Conservation (phyloP, 2,888 invertebrate genomes). For the Prostheceraeus crozeri region DNA sequence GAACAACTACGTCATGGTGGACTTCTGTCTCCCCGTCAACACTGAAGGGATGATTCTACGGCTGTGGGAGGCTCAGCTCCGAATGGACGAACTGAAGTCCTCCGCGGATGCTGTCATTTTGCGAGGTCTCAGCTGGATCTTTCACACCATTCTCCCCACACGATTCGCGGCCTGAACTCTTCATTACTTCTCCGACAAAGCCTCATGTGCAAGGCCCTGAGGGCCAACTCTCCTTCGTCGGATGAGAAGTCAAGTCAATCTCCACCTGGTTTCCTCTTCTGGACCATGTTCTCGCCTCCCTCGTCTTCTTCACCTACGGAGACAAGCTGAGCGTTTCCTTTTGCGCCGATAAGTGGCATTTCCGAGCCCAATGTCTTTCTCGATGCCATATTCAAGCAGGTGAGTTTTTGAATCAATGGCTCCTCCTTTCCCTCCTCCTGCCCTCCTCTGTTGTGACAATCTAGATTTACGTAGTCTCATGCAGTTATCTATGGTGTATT, state of each 20-base stretch:
- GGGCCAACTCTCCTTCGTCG: slow-evolving; percentile 13
- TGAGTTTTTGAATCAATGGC: too few relatives aligned
- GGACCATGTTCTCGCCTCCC: slow-evolving; percentile 58
- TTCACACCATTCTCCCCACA: slow-evolving; percentile 55
- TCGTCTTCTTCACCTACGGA: slow-evolving; percentile 60
- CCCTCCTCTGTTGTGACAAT: too few relatives aligned
- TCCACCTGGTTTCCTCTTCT: slow-evolving; percentile 59
- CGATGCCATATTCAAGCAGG: slow-evolving; percentile 11
- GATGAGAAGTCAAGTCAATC: slow-evolving; percentile 37
- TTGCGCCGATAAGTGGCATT: slow-evolving; percentile 46
- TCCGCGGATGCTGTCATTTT: slow-evolving; percentile 60
- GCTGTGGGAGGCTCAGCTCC: slow-evolving; percentile 61
- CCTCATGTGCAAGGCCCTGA: slow-evolving; percentile 36
- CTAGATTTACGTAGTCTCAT: too few relatives aligned
- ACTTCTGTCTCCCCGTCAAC: slow-evolving; percentile 58
- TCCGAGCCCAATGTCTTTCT: neutral
- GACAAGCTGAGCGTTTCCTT: slow-evolving; percentile 60
- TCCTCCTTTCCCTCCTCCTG: too few relatives aligned
- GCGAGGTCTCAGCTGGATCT: slow-evolving; percentile 58
- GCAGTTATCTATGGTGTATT: too few relatives aligned
- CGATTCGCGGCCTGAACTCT: slow-evolving; percentile 48
- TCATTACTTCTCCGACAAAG: slow-evolving; percentile 45
- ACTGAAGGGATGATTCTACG: slow-evolving; percentile 62
- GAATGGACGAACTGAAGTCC: slow-evolving; percentile 58
- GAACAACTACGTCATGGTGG: slow-evolving; percentile 47